Conservation (phyloP, 2,888 invertebrate genomes). For the Deilephila porcellus region DNA sequence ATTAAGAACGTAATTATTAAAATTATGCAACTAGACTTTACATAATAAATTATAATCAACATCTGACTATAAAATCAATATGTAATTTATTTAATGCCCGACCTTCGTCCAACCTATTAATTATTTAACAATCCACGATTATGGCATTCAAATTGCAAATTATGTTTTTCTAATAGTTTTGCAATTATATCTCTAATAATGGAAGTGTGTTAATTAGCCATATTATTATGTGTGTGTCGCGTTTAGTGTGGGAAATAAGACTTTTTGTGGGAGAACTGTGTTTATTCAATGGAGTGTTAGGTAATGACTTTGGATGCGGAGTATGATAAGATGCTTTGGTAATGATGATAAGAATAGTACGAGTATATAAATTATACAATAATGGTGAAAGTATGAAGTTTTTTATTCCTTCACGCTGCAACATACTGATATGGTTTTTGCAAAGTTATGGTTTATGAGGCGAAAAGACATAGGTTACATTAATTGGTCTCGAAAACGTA, state of each 20-base stretch:
- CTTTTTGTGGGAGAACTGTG: slow-evolving; percentile 34
- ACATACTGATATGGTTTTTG: too few relatives aligned
- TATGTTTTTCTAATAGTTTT: slow-evolving; percentile 61
- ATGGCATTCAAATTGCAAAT: slow-evolving; percentile 69
- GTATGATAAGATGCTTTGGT: too few relatives aligned
- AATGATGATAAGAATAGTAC: too few relatives aligned
- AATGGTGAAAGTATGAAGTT: too few relatives aligned
- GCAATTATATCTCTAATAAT: slow-evolving; percentile 58
- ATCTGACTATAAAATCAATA: slow-evolving; percentile 62
- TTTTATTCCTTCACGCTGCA: too few relatives aligned
- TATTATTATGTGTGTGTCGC: slow-evolving; percentile 33
- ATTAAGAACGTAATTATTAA: slow-evolving; percentile 44
- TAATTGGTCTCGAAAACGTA: too few relatives aligned
- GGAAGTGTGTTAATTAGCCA: slow-evolving; percentile 48
- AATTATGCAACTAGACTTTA: slow-evolving; percentile 41
- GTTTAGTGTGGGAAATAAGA: slow-evolving; percentile 44
- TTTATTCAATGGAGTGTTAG: too few relatives aligned
- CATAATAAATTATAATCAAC: slow-evolving; percentile 58
- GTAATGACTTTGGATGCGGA: too few relatives aligned
- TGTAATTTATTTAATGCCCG: slow-evolving; percentile 62
- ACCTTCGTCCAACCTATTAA: slow-evolving; percentile 61
- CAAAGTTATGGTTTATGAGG: too few relatives aligned
- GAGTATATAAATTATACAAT: too few relatives aligned
- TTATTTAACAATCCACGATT: slow-evolving; percentile 72
- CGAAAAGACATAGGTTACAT: too few relatives aligned